Percentiles rank a stretch among this genome's conserved stretches.
These are phyloP conservation scores for Poecilia velifera DNA, from an alignment of 2,797 vertebrate species.

Conservation along the genomic window DNA sequence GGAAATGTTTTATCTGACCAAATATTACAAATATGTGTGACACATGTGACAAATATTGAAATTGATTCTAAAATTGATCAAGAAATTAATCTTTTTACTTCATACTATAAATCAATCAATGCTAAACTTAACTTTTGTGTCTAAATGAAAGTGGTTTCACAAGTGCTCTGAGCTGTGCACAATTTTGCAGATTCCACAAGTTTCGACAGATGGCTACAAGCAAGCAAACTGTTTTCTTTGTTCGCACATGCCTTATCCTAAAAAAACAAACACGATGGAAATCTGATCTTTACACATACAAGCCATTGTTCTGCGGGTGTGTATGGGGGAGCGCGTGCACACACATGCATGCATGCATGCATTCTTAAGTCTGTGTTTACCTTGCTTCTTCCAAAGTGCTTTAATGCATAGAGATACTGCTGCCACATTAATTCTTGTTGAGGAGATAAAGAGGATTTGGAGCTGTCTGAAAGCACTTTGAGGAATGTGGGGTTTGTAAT, in stretches of 20 bases:
- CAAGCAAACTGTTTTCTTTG: slow-evolving; percentile 83
- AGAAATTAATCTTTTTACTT: not conserved
- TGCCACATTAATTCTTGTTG: slow-evolving; percentile 43
- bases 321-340: slow-evolving; percentile 44
- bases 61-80: not conserved
- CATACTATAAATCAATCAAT: not conserved
- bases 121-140: not conserved
- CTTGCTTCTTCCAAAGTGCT: slow-evolving; percentile 59
- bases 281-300: slow-evolving; percentile 82
- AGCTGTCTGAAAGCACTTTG: slow-evolving; percentile 3
- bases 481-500: slow-evolving; percentile 7
- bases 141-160: slow-evolving; percentile 6
- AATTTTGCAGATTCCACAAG: slow-evolving; percentile 65
- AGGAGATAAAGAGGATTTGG: slow-evolving; percentile 1
- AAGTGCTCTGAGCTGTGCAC: slow-evolving; percentile 57
- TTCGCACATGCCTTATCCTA: slow-evolving; percentile 80
- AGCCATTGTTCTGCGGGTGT: slow-evolving; percentile 71
- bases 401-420: slow-evolving; percentile 50
- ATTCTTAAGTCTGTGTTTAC: slow-evolving; percentile 63
- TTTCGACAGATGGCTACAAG: slow-evolving; percentile 76
- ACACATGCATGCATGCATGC: slow-evolving; percentile 22
- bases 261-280: slow-evolving; percentile 84
- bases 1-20: not conserved
- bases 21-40: not conserved
- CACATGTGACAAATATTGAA: not conserved